phyloP scores from a whole-genome alignment of 2,113 vertebrate species.

The Neoarius graeffei region DNA sequence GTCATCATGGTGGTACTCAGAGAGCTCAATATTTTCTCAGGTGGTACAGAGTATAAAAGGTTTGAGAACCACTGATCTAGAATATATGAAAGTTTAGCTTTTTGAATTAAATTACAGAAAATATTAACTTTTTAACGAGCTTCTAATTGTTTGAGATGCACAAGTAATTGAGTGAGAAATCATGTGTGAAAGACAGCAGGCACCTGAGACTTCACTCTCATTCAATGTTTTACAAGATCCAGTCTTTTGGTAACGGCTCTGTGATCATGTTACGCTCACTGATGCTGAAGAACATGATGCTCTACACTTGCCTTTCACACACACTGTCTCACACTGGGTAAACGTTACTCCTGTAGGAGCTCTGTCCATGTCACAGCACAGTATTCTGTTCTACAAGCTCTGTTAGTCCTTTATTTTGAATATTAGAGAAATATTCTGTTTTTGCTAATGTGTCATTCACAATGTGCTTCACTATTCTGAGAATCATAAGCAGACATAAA shows the following conservation, averaged over 20 bases:
- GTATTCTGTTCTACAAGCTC: neutral
- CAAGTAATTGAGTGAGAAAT: neutral
- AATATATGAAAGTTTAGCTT: too few species aligned
- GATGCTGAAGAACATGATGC: neutral
- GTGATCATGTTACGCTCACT: constrained; percentile 39
- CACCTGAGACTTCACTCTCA: constrained; percentile 43
- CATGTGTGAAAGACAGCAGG: constrained; percentile 32
- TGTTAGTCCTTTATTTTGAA: neutral
- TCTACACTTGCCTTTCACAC: neutral
- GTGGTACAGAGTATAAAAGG: too few species aligned
- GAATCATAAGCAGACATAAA: neutral
- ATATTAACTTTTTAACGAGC: too few species aligned
- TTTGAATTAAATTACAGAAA: too few species aligned
- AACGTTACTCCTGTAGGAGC: neutral
- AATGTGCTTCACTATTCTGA: neutral
- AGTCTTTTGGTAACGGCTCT: constrained; percentile 50
- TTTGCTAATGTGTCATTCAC: too few species aligned
- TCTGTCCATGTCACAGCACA: neutral
- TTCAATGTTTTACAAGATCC: constrained; percentile 65
- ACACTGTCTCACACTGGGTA: neutral
- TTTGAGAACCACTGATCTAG: too few species aligned
- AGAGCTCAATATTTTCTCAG: too few species aligned
- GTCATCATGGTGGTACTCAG: too few species aligned
- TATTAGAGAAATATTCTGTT: too few species aligned
- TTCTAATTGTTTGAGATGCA: too few species aligned